Evolutionary conservation across 2,797 vertebrate species (phyloP).

Genomic region (Lacerta viridis): DNA sequence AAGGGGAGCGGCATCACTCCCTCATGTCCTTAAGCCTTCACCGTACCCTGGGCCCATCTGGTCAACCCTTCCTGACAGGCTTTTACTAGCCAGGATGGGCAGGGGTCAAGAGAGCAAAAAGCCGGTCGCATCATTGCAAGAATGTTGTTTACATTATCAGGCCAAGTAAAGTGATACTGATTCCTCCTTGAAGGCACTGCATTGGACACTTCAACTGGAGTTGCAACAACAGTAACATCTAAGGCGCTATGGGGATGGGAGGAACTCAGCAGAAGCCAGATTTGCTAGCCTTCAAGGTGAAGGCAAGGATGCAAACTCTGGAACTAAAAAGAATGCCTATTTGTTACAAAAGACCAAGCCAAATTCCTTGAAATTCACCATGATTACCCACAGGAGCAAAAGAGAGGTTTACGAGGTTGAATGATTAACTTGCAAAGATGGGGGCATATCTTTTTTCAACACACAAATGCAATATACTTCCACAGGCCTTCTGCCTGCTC

Average conservation of each 20-base stretch:
- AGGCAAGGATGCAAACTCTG: rapidly evolving
- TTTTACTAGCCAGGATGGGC: no score
- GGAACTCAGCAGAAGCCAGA: background rate
- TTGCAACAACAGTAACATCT: no score
- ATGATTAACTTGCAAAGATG: rapidly evolving
- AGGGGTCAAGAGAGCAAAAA: no score
- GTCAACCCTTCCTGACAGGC: no score
- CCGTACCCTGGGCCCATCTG: no score
- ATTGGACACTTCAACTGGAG: no score
- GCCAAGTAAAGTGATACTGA: no score
- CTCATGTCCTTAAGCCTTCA: no score
- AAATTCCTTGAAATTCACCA: background rate
- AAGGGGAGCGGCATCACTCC: no score
- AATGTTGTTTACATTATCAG: no score
- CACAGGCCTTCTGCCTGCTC: background rate
- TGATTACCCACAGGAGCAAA: background rate
- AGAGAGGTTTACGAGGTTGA: background rate
- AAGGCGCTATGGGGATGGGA: background rate
- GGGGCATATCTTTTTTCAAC: background rate
- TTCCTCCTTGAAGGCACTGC: no score
- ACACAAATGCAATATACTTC: background rate
- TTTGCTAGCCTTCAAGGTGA: background rate
- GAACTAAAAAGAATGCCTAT: background rate
- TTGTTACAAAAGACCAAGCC: rapidly evolving
- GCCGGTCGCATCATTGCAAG: no score